These are phyloP conservation scores for Gobio gobio DNA, from an alignment of 2,113 vertebrate genomes.

Conservation along the genomic window DNA sequence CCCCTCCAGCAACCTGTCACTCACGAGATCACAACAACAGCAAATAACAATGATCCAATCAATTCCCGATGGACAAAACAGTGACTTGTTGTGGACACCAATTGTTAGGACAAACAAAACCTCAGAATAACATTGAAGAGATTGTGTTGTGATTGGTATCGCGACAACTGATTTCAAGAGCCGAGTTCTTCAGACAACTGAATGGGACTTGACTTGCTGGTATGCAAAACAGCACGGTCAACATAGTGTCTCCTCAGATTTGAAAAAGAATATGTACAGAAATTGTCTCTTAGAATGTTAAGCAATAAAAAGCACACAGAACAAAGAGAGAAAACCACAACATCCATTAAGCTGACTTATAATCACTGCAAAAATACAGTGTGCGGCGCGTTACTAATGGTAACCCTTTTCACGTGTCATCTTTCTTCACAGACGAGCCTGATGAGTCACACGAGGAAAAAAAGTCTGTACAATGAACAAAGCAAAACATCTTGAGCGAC, in stretches of 20 bases:
- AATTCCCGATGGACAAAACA: too few species aligned
- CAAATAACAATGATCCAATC: too few species aligned
- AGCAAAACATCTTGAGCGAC: constrained; percentile 10
- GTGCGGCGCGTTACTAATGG: neutral
- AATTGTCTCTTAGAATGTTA: neutral
- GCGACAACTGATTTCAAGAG: neutral
- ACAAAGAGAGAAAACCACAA: neutral
- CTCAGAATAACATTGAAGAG: neutral
- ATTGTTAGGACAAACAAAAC: neutral
- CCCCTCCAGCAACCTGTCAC: too few species aligned
- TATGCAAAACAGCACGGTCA: constrained; percentile 15
- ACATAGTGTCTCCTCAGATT: neutral
- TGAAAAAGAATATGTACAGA: neutral
- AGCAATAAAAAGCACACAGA: neutral
- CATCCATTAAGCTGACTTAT: constrained; percentile 7
- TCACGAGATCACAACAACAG: too few species aligned
- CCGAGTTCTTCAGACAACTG: neutral
- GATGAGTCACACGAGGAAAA: constrained; percentile 4
- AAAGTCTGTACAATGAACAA: neutral
- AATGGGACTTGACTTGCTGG: constrained; percentile 19
- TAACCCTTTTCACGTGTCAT: neutral
- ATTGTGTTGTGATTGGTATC: neutral
- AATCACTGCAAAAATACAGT: neutral
- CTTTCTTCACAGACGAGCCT: neutral
- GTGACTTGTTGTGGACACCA: neutral